phyloP scores from a whole-genome alignment of 1,140 invertebrate species.

The Latrodectus geometricus region DNA sequence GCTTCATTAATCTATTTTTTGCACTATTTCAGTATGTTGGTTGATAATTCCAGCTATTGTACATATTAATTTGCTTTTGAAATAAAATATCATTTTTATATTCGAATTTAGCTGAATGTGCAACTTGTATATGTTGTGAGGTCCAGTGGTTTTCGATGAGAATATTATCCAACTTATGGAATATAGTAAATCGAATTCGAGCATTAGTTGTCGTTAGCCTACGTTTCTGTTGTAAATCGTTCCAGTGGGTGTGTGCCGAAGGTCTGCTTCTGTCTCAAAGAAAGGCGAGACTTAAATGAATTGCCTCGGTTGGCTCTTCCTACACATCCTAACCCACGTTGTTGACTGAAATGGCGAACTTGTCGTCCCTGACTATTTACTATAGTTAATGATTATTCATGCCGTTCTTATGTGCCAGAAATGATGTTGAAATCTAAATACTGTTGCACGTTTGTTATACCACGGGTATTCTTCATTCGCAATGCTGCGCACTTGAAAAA shows the following conservation, averaged over 20 bases:
- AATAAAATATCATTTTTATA: too few relatives aligned
- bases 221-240: background rate
- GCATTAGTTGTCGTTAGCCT: background rate
- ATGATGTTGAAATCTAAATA: too few relatives aligned
- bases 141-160: background rate
- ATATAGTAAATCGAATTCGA: background rate
- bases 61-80: too few relatives aligned
- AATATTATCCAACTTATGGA: background rate
- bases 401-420: background rate
- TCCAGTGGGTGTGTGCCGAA: conserved; percentile 27
- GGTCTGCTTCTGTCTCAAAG: conserved; percentile 13
- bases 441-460: too few relatives aligned
- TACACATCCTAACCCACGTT: conserved; percentile 30
- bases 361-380: background rate
- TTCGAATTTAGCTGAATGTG: too few relatives aligned
- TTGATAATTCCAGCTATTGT: too few relatives aligned
- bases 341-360: background rate
- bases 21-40: too few relatives aligned
- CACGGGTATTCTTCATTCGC: too few relatives aligned
- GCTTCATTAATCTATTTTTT: too few relatives aligned
- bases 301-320: background rate
- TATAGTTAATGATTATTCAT: background rate
- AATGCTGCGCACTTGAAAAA: too few relatives aligned
- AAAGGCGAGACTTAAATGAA: conserved; percentile 10
- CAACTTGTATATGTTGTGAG: too few relatives aligned